Evolutionary conservation across 2,797 vertebrate genomes (phyloP).

Genomic region (Eulemur albifrons): DNA sequence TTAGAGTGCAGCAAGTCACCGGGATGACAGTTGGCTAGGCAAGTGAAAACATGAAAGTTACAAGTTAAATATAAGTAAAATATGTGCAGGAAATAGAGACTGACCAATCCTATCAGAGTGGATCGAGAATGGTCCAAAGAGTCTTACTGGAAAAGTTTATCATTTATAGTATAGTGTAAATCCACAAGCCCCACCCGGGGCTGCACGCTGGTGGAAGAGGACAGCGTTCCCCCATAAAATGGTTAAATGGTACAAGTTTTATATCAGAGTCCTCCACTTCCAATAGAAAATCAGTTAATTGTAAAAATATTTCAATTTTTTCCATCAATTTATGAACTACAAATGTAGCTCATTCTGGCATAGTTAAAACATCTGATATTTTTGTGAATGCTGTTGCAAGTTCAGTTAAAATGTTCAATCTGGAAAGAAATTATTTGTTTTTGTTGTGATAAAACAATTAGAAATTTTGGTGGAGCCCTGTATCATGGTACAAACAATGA

Average conservation of each 20-base stretch:
- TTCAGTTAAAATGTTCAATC: neutral
- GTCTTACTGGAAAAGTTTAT: neutral
- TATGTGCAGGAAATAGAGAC: neutral
- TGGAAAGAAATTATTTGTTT: neutral
- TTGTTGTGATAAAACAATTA: neutral
- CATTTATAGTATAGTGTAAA: neutral
- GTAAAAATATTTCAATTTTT: neutral
- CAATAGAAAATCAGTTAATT: neutral
- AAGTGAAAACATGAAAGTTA: constrained; percentile 3
- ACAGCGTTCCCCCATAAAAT: neutral
- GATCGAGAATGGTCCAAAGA: neutral
- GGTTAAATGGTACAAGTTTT: neutral
- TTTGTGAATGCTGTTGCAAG: neutral
- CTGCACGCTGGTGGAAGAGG: neutral
- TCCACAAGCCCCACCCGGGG: neutral
- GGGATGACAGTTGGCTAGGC: neutral
- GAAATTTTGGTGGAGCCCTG: neutral
- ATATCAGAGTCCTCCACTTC: neutral
- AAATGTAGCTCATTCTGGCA: neutral
- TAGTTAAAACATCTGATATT: neutral
- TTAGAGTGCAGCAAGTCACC: neutral
- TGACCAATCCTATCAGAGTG: neutral
- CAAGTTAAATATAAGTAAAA: constrained; percentile 7
- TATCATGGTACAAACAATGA: neutral
- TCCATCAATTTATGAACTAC: neutral